phyloP scores from a whole-genome alignment of 2,113 vertebrate species.

The Machaerirhynchus nigripectus region DNA sequence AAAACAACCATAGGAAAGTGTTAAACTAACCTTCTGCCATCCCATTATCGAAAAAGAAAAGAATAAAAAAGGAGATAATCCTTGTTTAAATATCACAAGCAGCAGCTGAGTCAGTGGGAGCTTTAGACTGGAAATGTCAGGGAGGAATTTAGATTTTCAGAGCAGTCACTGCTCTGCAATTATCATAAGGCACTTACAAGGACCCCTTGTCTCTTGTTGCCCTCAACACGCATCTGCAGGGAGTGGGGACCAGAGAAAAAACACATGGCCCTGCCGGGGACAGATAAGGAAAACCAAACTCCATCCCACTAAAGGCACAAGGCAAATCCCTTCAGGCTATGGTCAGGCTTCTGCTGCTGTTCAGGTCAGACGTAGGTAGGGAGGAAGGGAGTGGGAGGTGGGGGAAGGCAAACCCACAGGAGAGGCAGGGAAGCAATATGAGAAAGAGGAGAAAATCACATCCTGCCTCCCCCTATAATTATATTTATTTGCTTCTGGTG shows the following conservation, averaged over 20 bases:
- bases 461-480: not conserved
- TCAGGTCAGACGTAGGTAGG: not conserved
- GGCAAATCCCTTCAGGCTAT: not conserved
- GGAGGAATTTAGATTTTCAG: conserved; percentile 68
- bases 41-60: conserved; percentile 52
- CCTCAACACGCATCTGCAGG: not conserved
- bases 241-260: not conserved
- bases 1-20: conserved; percentile 52
- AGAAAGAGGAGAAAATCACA: not conserved
- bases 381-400: not conserved
- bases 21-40: conserved; percentile 62
- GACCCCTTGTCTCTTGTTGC: not conserved
- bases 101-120: conserved; percentile 45
- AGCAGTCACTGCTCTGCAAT: conserved; percentile 64
- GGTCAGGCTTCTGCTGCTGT: not conserved
- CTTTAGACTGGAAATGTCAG: conserved; percentile 79
- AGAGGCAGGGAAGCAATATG: not conserved
- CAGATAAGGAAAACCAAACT: not conserved
- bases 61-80: conserved; percentile 65
- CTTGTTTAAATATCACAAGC: conserved; percentile 75
- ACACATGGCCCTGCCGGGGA: not conserved
- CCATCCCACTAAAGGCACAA: not conserved
- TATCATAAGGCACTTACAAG: conserved; percentile 63
- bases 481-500: not conserved
- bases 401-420: not conserved